These are phyloP conservation scores for Monoplex corrugatus DNA, from an alignment of 2,888 invertebrate species.

Conservation along the genomic window DNA sequence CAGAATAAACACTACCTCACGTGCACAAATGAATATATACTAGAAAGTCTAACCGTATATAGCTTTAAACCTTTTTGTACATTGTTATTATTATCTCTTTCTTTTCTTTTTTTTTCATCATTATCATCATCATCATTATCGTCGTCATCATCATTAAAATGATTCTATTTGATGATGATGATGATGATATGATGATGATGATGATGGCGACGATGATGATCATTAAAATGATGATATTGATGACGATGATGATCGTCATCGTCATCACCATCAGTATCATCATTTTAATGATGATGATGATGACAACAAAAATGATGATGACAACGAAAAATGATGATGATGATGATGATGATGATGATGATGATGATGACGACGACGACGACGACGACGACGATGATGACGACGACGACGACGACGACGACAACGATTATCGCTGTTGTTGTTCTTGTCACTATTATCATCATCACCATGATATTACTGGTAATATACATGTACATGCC, in stretches of 20 bases:
- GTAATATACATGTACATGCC: too few species aligned
- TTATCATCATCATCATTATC: slow-evolving; percentile 1
- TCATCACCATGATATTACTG: background rate
- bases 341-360: too few species aligned
- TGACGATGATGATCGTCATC: background rate
- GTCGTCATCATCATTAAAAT: background rate
- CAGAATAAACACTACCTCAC: too few species aligned
- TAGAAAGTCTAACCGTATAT: too few species aligned
- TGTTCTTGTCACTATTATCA: background rate
- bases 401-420: background rate
- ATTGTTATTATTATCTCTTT: background rate
- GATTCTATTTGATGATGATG: background rate
- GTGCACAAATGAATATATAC: too few species aligned
- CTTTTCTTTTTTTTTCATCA: background rate
- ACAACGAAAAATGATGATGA: too few species aligned
- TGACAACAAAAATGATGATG: too few species aligned
- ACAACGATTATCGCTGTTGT: too few species aligned
- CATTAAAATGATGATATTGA: background rate
- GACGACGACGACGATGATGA: background rate
- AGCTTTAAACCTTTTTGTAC: too few species aligned
- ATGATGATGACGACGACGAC: background rate
- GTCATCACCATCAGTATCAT: too few species aligned
- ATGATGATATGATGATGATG: background rate
- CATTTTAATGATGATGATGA: too few species aligned
- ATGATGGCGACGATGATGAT: background rate